phyloP scores from a whole-genome alignment of 2,888 invertebrate species.

The Beris chalybata region DNA sequence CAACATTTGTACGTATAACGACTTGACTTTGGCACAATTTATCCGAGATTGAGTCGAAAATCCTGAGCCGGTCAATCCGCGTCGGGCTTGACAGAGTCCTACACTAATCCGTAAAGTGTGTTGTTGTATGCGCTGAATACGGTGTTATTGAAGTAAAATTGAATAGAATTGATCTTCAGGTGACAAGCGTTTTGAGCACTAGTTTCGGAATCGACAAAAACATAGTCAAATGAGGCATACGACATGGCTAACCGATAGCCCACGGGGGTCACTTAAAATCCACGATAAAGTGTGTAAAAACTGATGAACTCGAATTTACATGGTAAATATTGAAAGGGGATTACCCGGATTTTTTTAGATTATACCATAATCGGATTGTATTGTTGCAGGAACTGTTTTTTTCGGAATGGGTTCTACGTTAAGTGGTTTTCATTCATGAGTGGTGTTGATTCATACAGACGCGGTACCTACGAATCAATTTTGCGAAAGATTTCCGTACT shows the following conservation, averaged over 20 bases:
- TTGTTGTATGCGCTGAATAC: conserved; percentile 10
- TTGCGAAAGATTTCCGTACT: too few species aligned
- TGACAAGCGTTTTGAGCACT: conserved; percentile 19
- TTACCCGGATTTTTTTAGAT: conserved; percentile 27
- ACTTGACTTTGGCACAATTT: conserved; percentile 27
- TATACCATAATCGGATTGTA: conserved; percentile 22
- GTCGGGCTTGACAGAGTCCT: conserved; percentile 2
- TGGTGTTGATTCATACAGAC: too few species aligned
- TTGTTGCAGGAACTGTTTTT: conserved; percentile 23
- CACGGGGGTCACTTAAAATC: conserved; percentile 22
- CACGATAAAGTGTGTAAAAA: conserved; percentile 23
- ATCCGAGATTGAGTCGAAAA: background rate
- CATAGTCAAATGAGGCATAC: conserved; percentile 29
- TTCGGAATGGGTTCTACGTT: conserved; percentile 10
- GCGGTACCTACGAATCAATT: too few species aligned
- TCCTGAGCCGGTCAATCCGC: too few species aligned
- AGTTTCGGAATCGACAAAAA: background rate
- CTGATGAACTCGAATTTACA: conserved; percentile 22
- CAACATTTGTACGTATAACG: background rate
- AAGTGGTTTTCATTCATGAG: conserved; percentile 28
- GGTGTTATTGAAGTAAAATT: conserved; percentile 22
- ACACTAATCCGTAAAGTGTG: conserved; percentile 31
- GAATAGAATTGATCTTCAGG: conserved; percentile 16
- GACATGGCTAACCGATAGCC: background rate
- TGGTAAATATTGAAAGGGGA: conserved; percentile 29